A percentile compares a stretch with the other conserved stretches of the same genome.
phyloP scores from a whole-genome alignment of 2,888 invertebrate species.

The Rhagonycha fulva region DNA sequence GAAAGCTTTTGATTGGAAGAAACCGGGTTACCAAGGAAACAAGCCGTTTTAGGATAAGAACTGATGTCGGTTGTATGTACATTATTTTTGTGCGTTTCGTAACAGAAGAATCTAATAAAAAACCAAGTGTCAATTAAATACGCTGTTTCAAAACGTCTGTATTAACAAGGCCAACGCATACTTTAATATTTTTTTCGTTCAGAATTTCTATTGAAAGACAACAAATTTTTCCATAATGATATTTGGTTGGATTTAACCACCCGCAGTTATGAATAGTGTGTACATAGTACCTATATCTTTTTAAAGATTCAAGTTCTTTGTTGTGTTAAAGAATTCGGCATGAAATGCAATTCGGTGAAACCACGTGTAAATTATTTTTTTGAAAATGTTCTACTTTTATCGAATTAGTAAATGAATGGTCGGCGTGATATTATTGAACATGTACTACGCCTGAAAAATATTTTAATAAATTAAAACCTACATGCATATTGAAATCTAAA shows the following conservation, averaged over 20 bases:
- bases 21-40: constrained; percentile 5
- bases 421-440: neutral
- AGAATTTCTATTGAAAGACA: neutral
- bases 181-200: neutral
- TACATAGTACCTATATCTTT: neutral
- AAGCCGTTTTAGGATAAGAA: constrained; percentile 7
- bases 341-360: neutral
- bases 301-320: neutral
- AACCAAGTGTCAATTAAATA: neutral
- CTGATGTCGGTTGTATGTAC: neutral
- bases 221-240: neutral
- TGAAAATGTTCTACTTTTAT: neutral
- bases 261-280: neutral
- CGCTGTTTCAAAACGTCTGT: neutral
- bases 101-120: neutral
- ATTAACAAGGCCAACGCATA: neutral
- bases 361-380: neutral
- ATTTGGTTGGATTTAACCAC: neutral
- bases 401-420: neutral
- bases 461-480: neutral
- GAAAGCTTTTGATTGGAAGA: constrained; percentile 1
- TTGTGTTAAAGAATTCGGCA: neutral
- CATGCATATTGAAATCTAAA: neutral
- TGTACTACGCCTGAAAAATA: neutral
- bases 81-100: neutral